Conservation (phyloP, 2,113 vertebrate species). For the Gymnarchus niloticus region DNA sequence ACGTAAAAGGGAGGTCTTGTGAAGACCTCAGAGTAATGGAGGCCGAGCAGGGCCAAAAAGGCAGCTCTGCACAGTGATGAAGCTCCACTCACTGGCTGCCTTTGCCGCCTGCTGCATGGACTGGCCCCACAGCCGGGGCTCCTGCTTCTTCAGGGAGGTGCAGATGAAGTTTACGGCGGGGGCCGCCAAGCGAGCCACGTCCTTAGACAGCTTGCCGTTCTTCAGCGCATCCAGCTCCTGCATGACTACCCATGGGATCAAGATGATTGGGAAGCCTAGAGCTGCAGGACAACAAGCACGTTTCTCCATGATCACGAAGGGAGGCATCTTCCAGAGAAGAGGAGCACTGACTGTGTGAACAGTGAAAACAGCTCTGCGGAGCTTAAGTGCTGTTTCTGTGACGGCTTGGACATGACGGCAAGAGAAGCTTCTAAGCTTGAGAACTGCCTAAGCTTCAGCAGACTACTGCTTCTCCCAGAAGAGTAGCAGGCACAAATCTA, state of each 20-base stretch:
- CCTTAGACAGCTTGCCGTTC: slow-evolving; percentile 65
- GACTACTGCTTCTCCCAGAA: background rate
- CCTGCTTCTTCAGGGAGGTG: slow-evolving; percentile 68
- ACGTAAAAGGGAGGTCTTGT: background rate
- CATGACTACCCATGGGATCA: slow-evolving; percentile 91
- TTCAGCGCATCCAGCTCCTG: slow-evolving; percentile 88
- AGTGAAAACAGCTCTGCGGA: background rate
- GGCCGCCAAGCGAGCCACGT: slow-evolving; percentile 69
- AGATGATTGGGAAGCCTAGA: slow-evolving; percentile 66
- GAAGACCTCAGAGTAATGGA: background rate
- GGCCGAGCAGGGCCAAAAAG: background rate
- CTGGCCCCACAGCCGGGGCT: slow-evolving; percentile 78
- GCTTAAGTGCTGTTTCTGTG: background rate
- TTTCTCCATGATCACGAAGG: background rate
- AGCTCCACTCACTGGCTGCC: slow-evolving; percentile 66
- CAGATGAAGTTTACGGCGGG: slow-evolving; percentile 86
- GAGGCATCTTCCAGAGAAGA: background rate
- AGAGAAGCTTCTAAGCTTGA: background rate
- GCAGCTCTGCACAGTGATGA: background rate
- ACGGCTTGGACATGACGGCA: background rate
- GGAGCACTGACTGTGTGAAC: too few species aligned
- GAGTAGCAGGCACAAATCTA: background rate
- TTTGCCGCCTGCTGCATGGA: slow-evolving; percentile 86
- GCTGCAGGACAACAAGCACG: slow-evolving; percentile 47
- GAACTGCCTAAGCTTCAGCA: background rate